These are phyloP conservation scores for Ericerus pela DNA, from an alignment of 1,140 invertebrate genomes.

Conservation along the genomic window DNA sequence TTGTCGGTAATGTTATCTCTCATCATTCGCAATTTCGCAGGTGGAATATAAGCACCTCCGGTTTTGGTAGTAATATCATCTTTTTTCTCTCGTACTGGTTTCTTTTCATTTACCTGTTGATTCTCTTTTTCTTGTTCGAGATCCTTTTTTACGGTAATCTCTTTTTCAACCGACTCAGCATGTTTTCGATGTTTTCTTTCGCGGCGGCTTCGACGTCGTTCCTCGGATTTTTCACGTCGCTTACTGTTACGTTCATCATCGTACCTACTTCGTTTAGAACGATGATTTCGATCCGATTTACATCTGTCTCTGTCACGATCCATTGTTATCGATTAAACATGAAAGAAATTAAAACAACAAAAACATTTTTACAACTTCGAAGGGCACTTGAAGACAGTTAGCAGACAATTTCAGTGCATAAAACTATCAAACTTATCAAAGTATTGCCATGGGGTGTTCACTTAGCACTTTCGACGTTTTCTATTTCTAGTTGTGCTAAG, in stretches of 20 bases:
- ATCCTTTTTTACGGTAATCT: background rate
- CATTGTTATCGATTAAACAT: conserved; percentile 14
- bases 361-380: background rate
- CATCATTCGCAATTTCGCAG: conserved; percentile 85
- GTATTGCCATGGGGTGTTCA: no score
- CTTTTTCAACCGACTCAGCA: background rate
- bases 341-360: background rate
- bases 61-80: conserved; percentile 71
- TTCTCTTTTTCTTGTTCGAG: background rate
- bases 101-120: conserved; percentile 18
- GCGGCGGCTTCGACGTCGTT: no score
- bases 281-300: no score
- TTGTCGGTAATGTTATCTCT: conserved; percentile 90
- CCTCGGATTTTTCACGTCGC: no score
- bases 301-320: no score
- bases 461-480: no score
- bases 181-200: no score
- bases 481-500: no score
- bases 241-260: no score
- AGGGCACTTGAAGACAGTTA: background rate
- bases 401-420: no score
- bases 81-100: conserved; percentile 37
- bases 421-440: no score
- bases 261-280: no score
- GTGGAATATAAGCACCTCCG: conserved; percentile 96